Conservation (phyloP, 2,888 invertebrate genomes). For the Patella ulyssiponensis region DNA sequence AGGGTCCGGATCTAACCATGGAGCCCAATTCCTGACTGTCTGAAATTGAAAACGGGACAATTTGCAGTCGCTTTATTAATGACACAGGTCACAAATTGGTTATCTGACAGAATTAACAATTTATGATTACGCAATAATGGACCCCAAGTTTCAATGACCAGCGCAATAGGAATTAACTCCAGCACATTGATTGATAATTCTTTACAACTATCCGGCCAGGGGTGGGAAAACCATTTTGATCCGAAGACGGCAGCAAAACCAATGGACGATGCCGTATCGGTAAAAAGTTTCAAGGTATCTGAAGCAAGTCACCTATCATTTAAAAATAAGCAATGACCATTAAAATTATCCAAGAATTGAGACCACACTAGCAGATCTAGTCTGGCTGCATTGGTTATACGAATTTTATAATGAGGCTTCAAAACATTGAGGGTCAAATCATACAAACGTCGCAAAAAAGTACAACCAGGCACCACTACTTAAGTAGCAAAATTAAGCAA, state of each 20-base stretch:
- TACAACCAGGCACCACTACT: too few relatives aligned
- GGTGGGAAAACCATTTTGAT: not conserved
- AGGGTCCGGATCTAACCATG: too few relatives aligned
- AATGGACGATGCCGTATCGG: not conserved
- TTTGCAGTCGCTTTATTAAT: conserved; percentile 13
- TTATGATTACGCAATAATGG: not conserved
- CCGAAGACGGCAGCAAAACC: conserved; percentile 15
- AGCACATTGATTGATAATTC: not conserved
- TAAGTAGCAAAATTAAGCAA: too few relatives aligned
- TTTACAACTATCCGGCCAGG: not conserved
- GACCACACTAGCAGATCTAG: not conserved
- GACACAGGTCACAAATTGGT: not conserved
- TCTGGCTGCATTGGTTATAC: too few relatives aligned
- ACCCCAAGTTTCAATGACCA: not conserved
- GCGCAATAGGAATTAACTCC: conserved; percentile 1
- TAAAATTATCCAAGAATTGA: not conserved
- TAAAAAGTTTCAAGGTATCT: not conserved
- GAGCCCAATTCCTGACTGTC: too few relatives aligned
- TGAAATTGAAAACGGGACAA: too few relatives aligned
- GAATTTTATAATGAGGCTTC: too few relatives aligned
- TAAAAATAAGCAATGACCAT: not conserved
- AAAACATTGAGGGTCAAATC: too few relatives aligned
- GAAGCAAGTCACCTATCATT: not conserved
- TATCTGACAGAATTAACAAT: not conserved
- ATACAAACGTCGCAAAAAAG: too few relatives aligned